Conservation (phyloP, 2,797 vertebrate species). For the Coregonus ussuriensis region DNA sequence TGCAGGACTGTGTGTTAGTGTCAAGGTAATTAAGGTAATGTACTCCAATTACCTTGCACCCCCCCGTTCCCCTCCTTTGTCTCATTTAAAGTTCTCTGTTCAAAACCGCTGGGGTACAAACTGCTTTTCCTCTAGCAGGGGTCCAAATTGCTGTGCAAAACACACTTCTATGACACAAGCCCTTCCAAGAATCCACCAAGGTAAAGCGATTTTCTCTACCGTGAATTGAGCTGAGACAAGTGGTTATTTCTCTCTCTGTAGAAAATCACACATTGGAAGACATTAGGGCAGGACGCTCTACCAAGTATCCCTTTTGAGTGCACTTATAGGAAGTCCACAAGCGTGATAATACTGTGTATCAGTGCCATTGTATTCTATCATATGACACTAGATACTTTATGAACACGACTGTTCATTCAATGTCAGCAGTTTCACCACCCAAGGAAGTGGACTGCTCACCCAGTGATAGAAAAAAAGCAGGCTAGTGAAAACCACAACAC, state of each 20-base stretch:
- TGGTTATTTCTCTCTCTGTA: not conserved
- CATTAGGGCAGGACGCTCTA: not conserved
- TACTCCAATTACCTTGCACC: slow-evolving; percentile 38
- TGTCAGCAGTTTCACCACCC: slow-evolving; percentile 16
- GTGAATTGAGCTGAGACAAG: not conserved
- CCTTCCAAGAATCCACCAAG: not conserved
- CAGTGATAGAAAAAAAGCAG: not conserved
- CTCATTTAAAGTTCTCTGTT: not conserved
- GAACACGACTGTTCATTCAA: not conserved
- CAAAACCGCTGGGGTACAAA: not conserved
- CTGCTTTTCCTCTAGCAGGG: slow-evolving; percentile 3
- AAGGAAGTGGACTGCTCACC: not conserved
- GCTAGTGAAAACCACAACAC: not conserved
- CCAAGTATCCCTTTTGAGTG: not conserved
- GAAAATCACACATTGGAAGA: slow-evolving; percentile 1
- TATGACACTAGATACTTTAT: slow-evolving; percentile 1
- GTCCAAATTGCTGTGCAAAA: not conserved
- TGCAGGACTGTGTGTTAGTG: slow-evolving; percentile 39
- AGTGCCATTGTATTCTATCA: not conserved
- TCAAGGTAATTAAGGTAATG: slow-evolving; percentile 56
- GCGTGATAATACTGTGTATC: slow-evolving; percentile 4
- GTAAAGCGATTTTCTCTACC: not conserved
- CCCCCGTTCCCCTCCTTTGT: slow-evolving; percentile 6
- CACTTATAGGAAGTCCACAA: not conserved
- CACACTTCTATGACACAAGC: slow-evolving; percentile 3